Percentiles rank a stretch among this genome's conserved stretches.
These are phyloP conservation scores for Drosophila novamexicana DNA, from an alignment of 1,140 invertebrate genomes.

Conservation along the genomic window DNA sequence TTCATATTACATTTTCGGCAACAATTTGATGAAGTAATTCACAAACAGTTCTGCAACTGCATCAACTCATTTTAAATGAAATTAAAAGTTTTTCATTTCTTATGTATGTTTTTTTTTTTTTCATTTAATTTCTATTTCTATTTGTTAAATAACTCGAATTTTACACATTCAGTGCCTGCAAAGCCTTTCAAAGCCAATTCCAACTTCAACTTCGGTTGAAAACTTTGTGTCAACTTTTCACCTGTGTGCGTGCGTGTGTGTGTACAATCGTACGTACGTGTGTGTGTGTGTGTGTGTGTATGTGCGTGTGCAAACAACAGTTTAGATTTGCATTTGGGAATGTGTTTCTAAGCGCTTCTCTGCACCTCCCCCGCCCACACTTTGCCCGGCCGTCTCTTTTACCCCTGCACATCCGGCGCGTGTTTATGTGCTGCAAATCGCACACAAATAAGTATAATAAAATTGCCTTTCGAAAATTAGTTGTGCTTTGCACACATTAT, in stretches of 20 bases:
- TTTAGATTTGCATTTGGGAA: constrained; percentile 80
- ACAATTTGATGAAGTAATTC: constrained; percentile 32
- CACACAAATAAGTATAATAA: constrained; percentile 55
- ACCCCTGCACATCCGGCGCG: constrained; percentile 3
- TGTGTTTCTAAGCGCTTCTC: constrained; percentile 51
- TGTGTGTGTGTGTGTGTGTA: constrained; percentile 27
- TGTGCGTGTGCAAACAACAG: constrained; percentile 56
- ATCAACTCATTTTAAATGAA: constrained; percentile 74
- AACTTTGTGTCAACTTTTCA: constrained; percentile 44
- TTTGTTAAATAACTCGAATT: constrained; percentile 26
- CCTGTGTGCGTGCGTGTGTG: constrained; percentile 24
- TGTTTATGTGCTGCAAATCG: constrained; percentile 53
- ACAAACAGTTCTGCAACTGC: constrained; percentile 6
- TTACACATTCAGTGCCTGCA: constrained; percentile 3
- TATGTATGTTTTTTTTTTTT: constrained; percentile 28
- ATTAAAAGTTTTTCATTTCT: constrained; percentile 67
- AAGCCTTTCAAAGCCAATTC: constrained; percentile 32
- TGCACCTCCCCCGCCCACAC: neutral
- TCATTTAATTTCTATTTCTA: constrained; percentile 7
- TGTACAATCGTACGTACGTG: neutral
- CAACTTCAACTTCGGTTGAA: constrained; percentile 41
- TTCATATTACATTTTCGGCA: constrained; percentile 9
- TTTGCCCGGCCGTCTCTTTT: neutral
- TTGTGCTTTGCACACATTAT: constrained; percentile 73
- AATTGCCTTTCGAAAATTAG: constrained; percentile 79